Percentiles rank a stretch among this genome's conserved stretches.
Evolutionary conservation across 2,888 invertebrate species (phyloP).

Genomic region (Argyresthia goedartella): DNA sequence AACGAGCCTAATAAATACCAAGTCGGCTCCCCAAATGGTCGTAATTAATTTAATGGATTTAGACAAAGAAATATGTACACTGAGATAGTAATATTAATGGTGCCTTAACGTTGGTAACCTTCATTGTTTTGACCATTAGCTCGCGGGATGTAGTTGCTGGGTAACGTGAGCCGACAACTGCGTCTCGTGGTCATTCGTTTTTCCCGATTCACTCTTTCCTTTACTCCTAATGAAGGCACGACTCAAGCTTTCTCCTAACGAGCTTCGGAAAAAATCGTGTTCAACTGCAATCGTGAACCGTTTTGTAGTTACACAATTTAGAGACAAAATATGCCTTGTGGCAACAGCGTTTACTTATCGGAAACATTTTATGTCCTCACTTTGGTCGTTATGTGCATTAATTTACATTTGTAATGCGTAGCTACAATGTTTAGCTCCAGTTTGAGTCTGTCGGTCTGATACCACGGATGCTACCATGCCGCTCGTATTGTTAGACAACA

Average conservation of each 20-base stretch:
- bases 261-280: neutral
- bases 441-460: constrained; percentile 9
- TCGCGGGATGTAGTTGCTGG: constrained; percentile 14
- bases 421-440: constrained; percentile 1
- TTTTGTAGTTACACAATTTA: neutral
- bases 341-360: constrained; percentile 1
- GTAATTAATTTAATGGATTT: constrained; percentile 71
- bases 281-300: neutral
- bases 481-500: constrained; percentile 31
- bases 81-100: constrained; percentile 65
- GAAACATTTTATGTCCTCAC: constrained; percentile 3
- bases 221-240: constrained; percentile 1
- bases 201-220: neutral
- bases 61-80: constrained; percentile 69
- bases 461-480: constrained; percentile 18
- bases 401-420: constrained; percentile 4
- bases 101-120: no score
- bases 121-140: constrained; percentile 50
- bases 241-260: neutral
- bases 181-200: neutral
- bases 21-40: constrained; percentile 60
- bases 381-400: constrained; percentile 3
- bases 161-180: constrained; percentile 6
- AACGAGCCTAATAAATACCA: constrained; percentile 68
- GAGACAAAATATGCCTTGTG: neutral